These are phyloP conservation scores for Carabus problematicus DNA, from an alignment of 2,888 invertebrate genomes.

Conservation along the genomic window DNA sequence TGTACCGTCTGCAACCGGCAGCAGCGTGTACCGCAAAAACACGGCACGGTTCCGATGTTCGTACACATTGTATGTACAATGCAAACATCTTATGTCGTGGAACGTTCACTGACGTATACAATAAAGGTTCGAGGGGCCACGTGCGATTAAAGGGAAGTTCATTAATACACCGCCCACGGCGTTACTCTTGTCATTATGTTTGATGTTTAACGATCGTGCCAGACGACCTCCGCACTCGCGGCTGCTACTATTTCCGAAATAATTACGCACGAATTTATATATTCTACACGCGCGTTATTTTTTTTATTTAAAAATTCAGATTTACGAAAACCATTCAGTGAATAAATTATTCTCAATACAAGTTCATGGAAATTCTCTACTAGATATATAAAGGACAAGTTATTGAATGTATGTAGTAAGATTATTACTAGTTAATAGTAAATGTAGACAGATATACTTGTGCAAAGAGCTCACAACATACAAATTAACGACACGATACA, in stretches of 20 bases:
- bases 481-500: no score
- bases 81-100: constrained; percentile 55
- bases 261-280: constrained; percentile 15
- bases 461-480: background rate
- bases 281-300: background rate
- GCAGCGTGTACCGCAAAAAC: constrained; percentile 51
- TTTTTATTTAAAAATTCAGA: background rate
- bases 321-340: background rate
- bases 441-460: background rate
- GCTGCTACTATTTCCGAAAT: constrained; percentile 28
- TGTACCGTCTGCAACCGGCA: constrained; percentile 47
- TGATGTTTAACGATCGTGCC: constrained; percentile 17
- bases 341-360: no score
- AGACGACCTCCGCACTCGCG: constrained; percentile 13
- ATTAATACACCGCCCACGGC: constrained; percentile 55
- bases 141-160: constrained; percentile 54
- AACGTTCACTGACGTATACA: constrained; percentile 37
- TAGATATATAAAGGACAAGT: no score
- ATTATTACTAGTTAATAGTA: background rate
- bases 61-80: constrained; percentile 56
- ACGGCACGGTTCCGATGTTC: constrained; percentile 53
- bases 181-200: background rate
- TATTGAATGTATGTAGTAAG: background rate
- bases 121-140: constrained; percentile 12
- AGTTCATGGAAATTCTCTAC: no score